Percentiles rank a stretch among this genome's conserved stretches.
Conservation (phyloP, 2,888 invertebrate species). For the Tuberolachnus salignus region DNA sequence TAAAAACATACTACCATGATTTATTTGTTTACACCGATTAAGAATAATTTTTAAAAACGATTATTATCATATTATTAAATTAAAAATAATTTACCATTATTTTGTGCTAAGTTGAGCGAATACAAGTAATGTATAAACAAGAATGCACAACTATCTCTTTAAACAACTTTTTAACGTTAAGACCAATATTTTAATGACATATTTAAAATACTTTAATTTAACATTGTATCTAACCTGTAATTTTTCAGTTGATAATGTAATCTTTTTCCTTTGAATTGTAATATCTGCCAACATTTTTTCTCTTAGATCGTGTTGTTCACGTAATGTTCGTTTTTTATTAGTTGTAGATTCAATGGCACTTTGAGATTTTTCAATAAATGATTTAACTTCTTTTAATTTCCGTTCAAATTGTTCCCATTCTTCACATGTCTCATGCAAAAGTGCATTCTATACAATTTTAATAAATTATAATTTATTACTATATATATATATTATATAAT, state of each 20-base stretch:
- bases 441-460: constrained; percentile 70
- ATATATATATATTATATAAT: background rate
- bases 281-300: constrained; percentile 88
- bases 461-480: constrained; percentile 3
- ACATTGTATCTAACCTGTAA: constrained; percentile 70
- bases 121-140: too few species aligned
- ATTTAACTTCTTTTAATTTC: constrained; percentile 86
- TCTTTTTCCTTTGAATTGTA: constrained; percentile 87
- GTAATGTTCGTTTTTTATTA: constrained; percentile 82
- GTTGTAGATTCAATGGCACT: constrained; percentile 79
- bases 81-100: too few species aligned
- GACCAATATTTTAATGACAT: too few species aligned
- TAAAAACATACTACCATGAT: too few species aligned
- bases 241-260: constrained; percentile 87
- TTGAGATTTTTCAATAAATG: constrained; percentile 87
- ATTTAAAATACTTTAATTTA: background rate
- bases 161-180: too few species aligned
- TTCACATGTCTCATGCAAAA: constrained; percentile 88
- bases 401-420: constrained; percentile 96
- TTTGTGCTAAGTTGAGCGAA: too few species aligned
- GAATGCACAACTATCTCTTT: too few species aligned
- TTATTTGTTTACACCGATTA: too few species aligned
- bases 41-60: too few species aligned
- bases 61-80: too few species aligned
- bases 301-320: constrained; percentile 83